Base-by-base conservation (phyloP, 1,140 invertebrate species). In the Ctenoplectra terminalis region DNA sequence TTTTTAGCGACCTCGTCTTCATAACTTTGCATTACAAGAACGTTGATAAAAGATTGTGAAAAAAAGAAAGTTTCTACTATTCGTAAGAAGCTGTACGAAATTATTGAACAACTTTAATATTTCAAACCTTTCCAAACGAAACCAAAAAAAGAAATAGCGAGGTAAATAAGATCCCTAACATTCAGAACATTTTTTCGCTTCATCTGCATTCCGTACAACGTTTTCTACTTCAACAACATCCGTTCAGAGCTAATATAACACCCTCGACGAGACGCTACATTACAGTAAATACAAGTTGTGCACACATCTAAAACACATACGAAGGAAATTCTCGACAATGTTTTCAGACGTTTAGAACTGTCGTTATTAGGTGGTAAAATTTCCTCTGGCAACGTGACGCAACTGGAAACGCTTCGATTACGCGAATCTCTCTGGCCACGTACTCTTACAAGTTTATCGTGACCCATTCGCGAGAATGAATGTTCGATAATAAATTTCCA, bases 401-500 rank as follows among this genome's bases (percentile, higher is more conserved):
- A 70, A 78, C 75, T 34, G 66, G 20, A 20, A 58, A 71, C 66
- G 23, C 63, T 23, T 52, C n/a, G 64, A 78, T 71, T 71, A 48
- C 66, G 17, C 54, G 50, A 70, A 20, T 17, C n/a, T 58, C 52
- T 37, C 13, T 2, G 54, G 66, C 40, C 40, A 48, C 29, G 60
- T 46, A 26, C 56, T 58, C 40, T 50, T 63, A 71, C 58, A 52
- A 73, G 58, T 80, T 80, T 80, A 80, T 80, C 71, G 46, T 9
- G 75, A 31, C 15, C 75, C 63, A 52, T 58, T 77, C 75, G 64
- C 64, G 50, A 72, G 76, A 63, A 72, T 56, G 26, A 52, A 71
- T 50, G 72, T 15, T n/a, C 46, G 58, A 60, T 48, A 58, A 81
- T 81, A 75, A 81, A 81, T 81, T 66, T 75, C 61, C 77, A 13